These are phyloP conservation scores for Trachelus troglodyta DNA, from an alignment of 2,888 invertebrate species.

Conservation along the genomic window DNA sequence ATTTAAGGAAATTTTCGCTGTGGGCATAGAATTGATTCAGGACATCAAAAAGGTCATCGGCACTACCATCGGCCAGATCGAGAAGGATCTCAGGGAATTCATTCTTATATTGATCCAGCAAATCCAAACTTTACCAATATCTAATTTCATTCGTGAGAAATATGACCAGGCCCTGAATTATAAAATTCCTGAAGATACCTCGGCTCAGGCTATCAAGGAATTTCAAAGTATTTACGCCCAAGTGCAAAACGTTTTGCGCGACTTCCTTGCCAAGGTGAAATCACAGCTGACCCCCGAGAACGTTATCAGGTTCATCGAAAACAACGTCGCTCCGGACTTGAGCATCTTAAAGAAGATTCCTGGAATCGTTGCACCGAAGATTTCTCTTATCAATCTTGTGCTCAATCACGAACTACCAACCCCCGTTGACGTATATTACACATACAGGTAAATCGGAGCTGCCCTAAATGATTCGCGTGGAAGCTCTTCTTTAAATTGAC, in stretches of 20 bases:
- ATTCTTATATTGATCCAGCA: conserved; percentile 67
- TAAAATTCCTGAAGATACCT: conserved; percentile 69
- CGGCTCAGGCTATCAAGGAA: conserved; percentile 70
- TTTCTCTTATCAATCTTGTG: conserved; percentile 73
- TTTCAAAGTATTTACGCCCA: conserved; percentile 73
- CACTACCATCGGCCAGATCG: conserved; percentile 52
- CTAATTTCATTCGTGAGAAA: conserved; percentile 67
- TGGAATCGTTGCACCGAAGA: conserved; percentile 69
- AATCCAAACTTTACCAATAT: conserved; percentile 69
- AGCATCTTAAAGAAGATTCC: conserved; percentile 68
- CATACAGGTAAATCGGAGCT: conserved; percentile 68
- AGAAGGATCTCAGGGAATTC: conserved; percentile 64
- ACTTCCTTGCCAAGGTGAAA: conserved; percentile 67
- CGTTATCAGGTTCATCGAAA: conserved; percentile 54
- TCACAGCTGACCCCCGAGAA: conserved; percentile 62
- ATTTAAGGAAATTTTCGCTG: conserved; percentile 72
- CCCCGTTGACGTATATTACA: conserved; percentile 69
- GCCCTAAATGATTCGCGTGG: not conserved
- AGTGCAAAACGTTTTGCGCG: conserved; percentile 71
- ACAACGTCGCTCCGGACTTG: conserved; percentile 63
- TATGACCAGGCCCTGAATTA: conserved; percentile 43
- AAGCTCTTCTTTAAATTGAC: not conserved
- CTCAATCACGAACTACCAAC: conserved; percentile 72
- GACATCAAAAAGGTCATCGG: conserved; percentile 60
- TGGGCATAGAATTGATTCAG: conserved; percentile 62